Evolutionary conservation across 2,888 invertebrate genomes (phyloP), one percentile per base, ranked within the genome.

Genomic region (Crepidodera aurea): DNA sequence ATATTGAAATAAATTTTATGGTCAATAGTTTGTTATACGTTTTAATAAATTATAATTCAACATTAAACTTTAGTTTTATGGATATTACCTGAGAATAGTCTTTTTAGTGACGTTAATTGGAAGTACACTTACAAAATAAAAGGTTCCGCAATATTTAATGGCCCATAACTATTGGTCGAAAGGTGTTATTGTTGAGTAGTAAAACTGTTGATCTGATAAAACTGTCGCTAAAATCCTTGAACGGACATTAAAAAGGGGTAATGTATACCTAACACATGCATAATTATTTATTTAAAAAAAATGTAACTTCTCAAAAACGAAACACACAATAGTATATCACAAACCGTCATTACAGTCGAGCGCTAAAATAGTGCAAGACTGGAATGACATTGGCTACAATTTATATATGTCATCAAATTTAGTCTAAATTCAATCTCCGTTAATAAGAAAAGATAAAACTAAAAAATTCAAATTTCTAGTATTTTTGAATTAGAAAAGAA

Each of bases 51-150:
- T 44, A 44, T 22, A 44, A 22, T 44, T 44, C 22, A 15, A 44
- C 44, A 44, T 44, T 22, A 44, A 44, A 44, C n/a, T 66, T 62
- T 62, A 44, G 39, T 44, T 51, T 34, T 56, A 44, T 50, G 16
- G 32, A 32, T 50, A 50, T 50, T 29, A 50, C 50, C 22, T 12
- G 50, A 29, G 32, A 50, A 50, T 50, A 32, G 50, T 32, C 32
- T 50, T 44, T 27, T 50, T 29, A 50, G 32, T 50, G 50, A 50
- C 50, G 15, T 16, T 50, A 50, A 50, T 50, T 50, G 22, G 22
- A 19, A 19, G 44, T 44, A 44, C 44, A 19, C 25, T 44, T 25
- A 25, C 7, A 44, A 44, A 22, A 44, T 44, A 44, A 44, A 44
- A 44, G 44, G 44, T 44, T 44, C 44, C 44, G 44, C 44, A 44